Evolutionary conservation across 2,888 invertebrate species (phyloP), one percentile per base, ranked within the genome.

Genomic region (Graphium colonna): DNA sequence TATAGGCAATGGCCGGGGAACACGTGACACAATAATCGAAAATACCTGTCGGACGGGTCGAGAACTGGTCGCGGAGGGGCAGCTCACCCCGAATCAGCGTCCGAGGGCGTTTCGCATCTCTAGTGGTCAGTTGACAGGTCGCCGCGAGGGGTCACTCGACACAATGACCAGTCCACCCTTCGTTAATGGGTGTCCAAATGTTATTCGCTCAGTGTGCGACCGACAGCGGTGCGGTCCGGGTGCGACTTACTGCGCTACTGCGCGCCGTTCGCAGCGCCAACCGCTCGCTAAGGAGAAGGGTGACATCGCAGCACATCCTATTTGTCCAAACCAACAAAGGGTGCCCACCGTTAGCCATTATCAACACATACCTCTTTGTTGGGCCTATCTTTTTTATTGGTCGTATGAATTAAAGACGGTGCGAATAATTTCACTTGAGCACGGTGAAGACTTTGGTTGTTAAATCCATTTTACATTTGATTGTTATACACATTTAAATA

Each of bases 161-260:
- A n/a, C 63, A 70, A 68, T 74, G 83, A 81, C 81, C 82, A 71
- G 73, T 73, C 73, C 72, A 65, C 65, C 66, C 43, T 44, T 73
- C 67, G 67, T 62, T 65, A 60, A 61, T 52, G 31, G 40, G 45
- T n/a, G n/a, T n/a, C n/a, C n/a, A n/a, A n/a, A n/a, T n/a, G n/a
- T n/a, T n/a, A n/a, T n/a, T n/a, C 41, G 43, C 71, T 66, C 67
- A 72, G 75, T 74, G 63, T 63, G 64, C 63, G 73, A 69, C 67
- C 66, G 77, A 59, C 79, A 77, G 72, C 75, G 77, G 84, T 86
- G 87, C 85, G 84, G 80, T 79, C 75, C 79, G 84, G 84, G 73
- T 82, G 88, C 87, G 77, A 71, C 76, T 78, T 72, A 65, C 71
- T 75, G 78, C 73, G 74, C 83, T 85, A 88, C 88, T 88, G 87